These are phyloP conservation scores for Aporophyla lueneburgensis DNA, from an alignment of 2,888 invertebrate species.

Conservation along the genomic window DNA sequence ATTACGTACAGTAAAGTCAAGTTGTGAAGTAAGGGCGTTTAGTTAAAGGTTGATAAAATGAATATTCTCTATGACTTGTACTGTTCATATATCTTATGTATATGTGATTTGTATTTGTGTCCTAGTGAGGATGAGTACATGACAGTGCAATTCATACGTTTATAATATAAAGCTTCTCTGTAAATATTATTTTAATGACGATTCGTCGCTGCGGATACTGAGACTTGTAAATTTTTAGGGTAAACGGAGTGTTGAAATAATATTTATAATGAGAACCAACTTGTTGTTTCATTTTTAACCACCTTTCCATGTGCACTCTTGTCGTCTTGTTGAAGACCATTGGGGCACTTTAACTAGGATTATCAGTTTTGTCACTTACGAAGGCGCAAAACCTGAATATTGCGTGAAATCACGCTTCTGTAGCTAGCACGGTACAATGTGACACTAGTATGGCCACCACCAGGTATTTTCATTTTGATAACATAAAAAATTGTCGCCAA, in stretches of 20 bases:
- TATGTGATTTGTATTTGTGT: slow-evolving; percentile 50
- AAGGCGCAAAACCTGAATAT: not conserved
- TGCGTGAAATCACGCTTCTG: no score
- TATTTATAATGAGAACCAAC: slow-evolving; percentile 86
- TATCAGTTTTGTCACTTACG: not conserved
- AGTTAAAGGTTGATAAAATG: slow-evolving; percentile 75
- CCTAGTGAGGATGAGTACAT: slow-evolving; percentile 40
- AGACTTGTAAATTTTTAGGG: slow-evolving; percentile 80
- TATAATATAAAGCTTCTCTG: slow-evolving; percentile 79
- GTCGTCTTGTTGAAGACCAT: not conserved
- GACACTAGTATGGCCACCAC: no score
- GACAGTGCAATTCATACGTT: slow-evolving; percentile 74
- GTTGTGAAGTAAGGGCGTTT: slow-evolving; percentile 77
- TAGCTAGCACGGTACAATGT: no score
- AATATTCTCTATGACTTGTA: slow-evolving; percentile 73
- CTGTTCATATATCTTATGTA: slow-evolving; percentile 63
- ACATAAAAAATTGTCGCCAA: no score
- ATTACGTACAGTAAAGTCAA: slow-evolving; percentile 69
- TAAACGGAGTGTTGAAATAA: slow-evolving; percentile 86
- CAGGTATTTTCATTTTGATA: no score
- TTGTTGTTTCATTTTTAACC: slow-evolving; percentile 73
- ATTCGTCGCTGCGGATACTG: slow-evolving; percentile 74
- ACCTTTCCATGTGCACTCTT: not conserved
- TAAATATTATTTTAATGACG: slow-evolving; percentile 89
- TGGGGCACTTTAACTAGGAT: not conserved